A percentile compares a stretch with the other conserved stretches of the same genome.
Evolutionary conservation across 2,113 vertebrate genomes (phyloP).

Genomic region (Odontophorus gujanensis): DNA sequence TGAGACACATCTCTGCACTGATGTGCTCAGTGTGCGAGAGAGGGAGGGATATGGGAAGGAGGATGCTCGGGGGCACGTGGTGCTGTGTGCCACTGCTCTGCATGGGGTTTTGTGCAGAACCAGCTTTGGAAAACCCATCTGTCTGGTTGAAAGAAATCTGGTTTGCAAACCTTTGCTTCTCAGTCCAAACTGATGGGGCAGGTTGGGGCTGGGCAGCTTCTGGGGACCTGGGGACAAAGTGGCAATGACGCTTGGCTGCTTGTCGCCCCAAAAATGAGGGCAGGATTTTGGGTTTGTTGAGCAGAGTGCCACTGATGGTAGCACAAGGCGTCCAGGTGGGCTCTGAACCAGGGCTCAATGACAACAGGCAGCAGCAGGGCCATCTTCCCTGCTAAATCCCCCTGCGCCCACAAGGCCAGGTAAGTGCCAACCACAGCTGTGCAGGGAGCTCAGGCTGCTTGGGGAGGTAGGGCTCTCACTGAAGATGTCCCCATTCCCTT

Average conservation of each 20-base stretch:
- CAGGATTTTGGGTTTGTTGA: background rate
- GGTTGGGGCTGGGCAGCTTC: background rate
- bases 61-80: fast-evolving
- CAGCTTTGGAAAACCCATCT: background rate
- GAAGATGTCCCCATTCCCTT: background rate
- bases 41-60: background rate
- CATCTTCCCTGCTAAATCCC: background rate
- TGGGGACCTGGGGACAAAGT: background rate
- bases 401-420: background rate
- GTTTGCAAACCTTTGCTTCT: background rate
- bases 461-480: background rate
- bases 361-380: slow-evolving; percentile 8
- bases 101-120: background rate
- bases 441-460: background rate
- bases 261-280: fast-evolving
- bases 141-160: background rate
- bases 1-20: background rate
- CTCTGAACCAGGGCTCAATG: background rate
- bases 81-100: background rate
- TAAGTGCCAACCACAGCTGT: slow-evolving; percentile 14
- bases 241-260: background rate
- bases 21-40: background rate
- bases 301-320: background rate
- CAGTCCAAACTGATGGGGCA: background rate
- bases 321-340: background rate